A percentile compares a stretch with the other conserved stretches of the same genome.
These are phyloP conservation scores for Euura lappo DNA, from an alignment of 1,140 invertebrate species.

Conservation along the genomic window DNA sequence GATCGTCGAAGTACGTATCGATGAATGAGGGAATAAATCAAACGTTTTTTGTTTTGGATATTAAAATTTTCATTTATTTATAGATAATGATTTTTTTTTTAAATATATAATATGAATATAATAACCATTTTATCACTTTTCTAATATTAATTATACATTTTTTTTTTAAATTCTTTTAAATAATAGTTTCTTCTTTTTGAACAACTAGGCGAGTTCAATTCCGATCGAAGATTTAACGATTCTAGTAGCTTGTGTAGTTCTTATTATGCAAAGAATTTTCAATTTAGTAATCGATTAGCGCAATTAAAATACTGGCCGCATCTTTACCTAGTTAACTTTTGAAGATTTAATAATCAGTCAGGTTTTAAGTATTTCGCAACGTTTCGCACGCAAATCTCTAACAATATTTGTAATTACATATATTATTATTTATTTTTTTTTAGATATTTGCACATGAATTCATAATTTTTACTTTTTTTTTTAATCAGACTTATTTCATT, in stretches of 20 bases:
- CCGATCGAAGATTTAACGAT: neutral
- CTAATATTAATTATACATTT: no score
- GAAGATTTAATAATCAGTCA: no score
- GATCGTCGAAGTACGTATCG: neutral
- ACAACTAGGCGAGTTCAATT: neutral
- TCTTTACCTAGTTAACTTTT: no score
- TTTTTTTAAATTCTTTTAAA: neutral
- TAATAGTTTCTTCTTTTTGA: neutral
- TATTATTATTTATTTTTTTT: no score
- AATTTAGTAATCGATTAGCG: neutral
- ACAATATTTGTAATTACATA: no score
- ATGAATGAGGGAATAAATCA: conserved; percentile 30
- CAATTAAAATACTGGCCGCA: neutral
- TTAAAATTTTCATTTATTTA: neutral
- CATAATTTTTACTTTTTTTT: neutral
- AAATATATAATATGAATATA: no score
- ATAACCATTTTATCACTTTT: no score
- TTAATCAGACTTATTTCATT: neutral
- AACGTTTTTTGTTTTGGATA: neutral
- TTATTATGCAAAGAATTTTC: neutral
- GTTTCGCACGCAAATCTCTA: no score
- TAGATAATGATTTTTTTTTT: neutral
- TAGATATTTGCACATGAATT: neutral
- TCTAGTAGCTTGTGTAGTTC: no score
- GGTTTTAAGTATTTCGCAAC: no score